Evolutionary conservation across 1,140 invertebrate species (phyloP), one percentile per base, ranked within the genome.

Genomic region (Bilobella aurantiaca): DNA sequence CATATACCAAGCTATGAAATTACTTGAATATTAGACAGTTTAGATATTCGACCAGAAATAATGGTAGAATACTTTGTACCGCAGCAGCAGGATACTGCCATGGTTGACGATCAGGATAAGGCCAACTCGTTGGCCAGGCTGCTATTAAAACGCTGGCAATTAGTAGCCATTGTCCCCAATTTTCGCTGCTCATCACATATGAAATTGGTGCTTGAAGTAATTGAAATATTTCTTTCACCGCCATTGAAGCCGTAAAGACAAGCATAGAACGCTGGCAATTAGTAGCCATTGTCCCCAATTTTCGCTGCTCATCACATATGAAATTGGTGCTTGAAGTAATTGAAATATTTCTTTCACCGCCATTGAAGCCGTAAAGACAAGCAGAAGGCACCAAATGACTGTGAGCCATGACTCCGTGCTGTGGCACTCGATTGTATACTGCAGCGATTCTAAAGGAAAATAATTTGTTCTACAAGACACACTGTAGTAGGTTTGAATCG

Each of bases 41-140:
- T n/a, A n/a, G n/a, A n/a, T 31, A 30, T 18, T 37, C 23, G 28
- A 27, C 58, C 28, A 30, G 34, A 14, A 57, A 60, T 58, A 32
- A 57, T 31, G 3, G 42, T 1, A 12, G 1, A 3, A 25, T 1
- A 29, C 34, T 25, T n/a, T 34, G 67, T 66, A 72, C 88, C 0
- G 90, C 89, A 1, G 87, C 87, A 8, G 89, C 81, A 72, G 90
- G 88, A 75, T 89, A 90, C 74, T 91, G 89, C 87, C 89, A 91
- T 2, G 42, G 34, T 25, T 37, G 32, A 2, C 56, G 18, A 18
- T 69, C 14, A 25, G 58, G 53, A 21, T 58, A 34, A 31, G 56
- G 49, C 30, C 1, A 30, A 1, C 8, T 18, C 2, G 32, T 12
- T 5, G 42, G 47, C 65, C 68, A 72, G 21, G 71, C 63, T n/a